phyloP scores from a whole-genome alignment of 2,888 invertebrate species.

The Apodemia mormo region DNA sequence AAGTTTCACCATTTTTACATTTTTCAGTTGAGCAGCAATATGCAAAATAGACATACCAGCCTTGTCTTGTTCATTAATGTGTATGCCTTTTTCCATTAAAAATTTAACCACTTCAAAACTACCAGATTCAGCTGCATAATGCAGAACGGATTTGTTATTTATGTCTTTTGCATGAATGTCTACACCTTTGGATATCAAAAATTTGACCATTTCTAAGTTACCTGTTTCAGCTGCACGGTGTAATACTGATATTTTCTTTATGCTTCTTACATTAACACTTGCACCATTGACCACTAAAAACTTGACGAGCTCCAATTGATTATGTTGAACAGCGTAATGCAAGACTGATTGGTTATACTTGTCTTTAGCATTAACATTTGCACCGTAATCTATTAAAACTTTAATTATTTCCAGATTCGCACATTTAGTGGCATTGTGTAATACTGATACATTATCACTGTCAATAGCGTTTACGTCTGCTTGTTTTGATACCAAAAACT shows the following conservation, averaged over 20 bases:
- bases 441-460: background rate
- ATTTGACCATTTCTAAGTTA: background rate
- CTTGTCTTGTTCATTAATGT: background rate
- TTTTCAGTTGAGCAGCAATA: constrained; percentile 10
- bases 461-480: background rate
- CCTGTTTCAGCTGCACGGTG: background rate
- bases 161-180: background rate
- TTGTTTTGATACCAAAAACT: constrained; percentile 8
- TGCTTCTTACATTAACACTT: background rate
- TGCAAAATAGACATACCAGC: background rate
- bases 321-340: background rate
- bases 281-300: background rate
- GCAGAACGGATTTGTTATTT: background rate
- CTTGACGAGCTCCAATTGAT: background rate
- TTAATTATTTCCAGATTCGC: background rate
- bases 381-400: background rate
- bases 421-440: background rate
- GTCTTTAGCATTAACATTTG: background rate
- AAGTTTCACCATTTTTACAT: background rate
- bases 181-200: background rate
- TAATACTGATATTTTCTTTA: background rate
- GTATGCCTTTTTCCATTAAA: background rate
- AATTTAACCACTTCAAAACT: background rate
- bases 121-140: background rate
- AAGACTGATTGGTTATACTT: background rate